These are phyloP conservation scores for Pomatostomus ruficeps DNA, from an alignment of 2,113 vertebrate genomes.

Conservation along the genomic window DNA sequence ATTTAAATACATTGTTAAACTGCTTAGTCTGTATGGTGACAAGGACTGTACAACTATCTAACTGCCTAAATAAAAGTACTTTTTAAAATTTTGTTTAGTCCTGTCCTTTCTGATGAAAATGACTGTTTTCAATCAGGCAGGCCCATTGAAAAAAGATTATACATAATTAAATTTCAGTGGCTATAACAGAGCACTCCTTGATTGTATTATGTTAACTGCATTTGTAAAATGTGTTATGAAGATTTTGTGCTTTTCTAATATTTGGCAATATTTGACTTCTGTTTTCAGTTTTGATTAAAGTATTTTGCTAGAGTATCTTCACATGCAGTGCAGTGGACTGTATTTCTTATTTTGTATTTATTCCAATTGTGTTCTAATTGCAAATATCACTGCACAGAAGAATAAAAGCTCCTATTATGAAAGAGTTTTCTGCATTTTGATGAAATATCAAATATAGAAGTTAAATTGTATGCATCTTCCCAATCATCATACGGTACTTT, in stretches of 20 bases:
- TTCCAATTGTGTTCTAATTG: not conserved
- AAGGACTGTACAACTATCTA: not conserved
- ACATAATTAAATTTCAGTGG: not conserved
- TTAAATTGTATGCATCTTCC: conserved; percentile 34
- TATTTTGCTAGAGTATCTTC: not conserved
- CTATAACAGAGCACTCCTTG: not conserved
- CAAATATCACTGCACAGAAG: not conserved
- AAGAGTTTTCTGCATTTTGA: conserved; percentile 10
- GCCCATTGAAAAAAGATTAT: not conserved
- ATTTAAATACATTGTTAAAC: not conserved
- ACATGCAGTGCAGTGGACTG: not conserved
- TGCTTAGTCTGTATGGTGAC: not conserved
- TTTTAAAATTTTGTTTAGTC: not conserved
- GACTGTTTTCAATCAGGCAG: not conserved
- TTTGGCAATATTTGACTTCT: not conserved
- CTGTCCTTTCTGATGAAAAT: not conserved
- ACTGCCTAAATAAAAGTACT: not conserved
- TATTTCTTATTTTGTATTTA: not conserved
- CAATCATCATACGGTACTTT: not conserved
- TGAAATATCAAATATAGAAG: conserved; percentile 32
- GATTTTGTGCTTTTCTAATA: not conserved
- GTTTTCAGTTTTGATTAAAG: not conserved
- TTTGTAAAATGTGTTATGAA: not conserved
- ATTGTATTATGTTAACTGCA: not conserved
- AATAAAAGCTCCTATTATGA: not conserved